Evolutionary conservation across 2,888 invertebrate genomes (phyloP).

Genomic region (Plebejus argus): DNA sequence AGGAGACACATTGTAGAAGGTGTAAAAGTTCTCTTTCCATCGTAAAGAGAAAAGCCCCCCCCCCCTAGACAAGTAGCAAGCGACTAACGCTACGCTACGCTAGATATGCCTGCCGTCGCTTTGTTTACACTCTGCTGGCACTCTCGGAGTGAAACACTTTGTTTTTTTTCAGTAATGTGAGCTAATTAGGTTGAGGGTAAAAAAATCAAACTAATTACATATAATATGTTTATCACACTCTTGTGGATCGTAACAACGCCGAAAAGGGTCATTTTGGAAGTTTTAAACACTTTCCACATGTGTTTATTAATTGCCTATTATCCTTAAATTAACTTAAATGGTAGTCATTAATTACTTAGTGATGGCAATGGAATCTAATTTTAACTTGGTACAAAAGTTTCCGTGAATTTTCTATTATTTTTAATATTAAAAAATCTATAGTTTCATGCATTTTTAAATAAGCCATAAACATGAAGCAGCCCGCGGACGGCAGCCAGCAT

Average conservation of each 20-base stretch:
- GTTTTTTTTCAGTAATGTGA: background rate
- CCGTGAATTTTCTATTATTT: background rate
- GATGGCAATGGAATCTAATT: background rate
- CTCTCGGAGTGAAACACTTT: too few relatives aligned
- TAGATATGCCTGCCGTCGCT: too few relatives aligned
- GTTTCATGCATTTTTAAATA: too few relatives aligned
- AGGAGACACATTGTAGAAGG: too few relatives aligned
- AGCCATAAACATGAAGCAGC: too few relatives aligned
- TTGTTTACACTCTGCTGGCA: too few relatives aligned
- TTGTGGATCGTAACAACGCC: background rate
- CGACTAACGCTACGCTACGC: too few relatives aligned
- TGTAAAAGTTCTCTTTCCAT: too few relatives aligned
- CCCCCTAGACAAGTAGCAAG: too few relatives aligned
- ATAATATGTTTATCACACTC: background rate
- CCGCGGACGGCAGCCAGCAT: too few relatives aligned
- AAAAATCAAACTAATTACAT: background rate
- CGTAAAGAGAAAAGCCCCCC: too few relatives aligned
- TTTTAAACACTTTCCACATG: background rate
- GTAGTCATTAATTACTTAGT: background rate
- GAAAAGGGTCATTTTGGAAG: background rate
- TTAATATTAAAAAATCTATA: too few relatives aligned
- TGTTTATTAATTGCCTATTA: slow-evolving; percentile 6
- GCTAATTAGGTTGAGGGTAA: background rate
- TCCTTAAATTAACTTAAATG: background rate
- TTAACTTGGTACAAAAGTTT: background rate